Conservation (phyloP, 2,797 vertebrate genomes). For the Glyptemys insculpta region DNA sequence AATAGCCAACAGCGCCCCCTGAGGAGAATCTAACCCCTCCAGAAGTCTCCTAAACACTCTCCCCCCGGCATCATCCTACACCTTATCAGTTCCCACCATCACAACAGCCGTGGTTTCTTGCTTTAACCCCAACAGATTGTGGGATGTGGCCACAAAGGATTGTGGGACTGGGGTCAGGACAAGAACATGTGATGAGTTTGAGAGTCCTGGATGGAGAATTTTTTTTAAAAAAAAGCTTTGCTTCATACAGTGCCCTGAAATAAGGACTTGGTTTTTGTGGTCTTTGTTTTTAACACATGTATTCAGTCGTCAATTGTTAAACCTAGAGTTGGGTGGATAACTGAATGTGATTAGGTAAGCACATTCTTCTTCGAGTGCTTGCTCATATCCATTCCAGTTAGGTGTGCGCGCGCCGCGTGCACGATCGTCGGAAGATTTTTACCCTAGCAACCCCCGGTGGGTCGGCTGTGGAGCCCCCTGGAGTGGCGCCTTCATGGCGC, state of each 20-base stretch:
- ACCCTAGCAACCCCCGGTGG: too few relatives aligned
- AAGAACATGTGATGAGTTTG: not conserved
- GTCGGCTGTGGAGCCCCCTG: too few relatives aligned
- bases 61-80: not conserved
- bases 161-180: not conserved
- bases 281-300: not conserved
- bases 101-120: not conserved
- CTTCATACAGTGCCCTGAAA: not conserved
- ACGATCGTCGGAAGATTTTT: too few relatives aligned
- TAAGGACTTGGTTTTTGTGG: not conserved
- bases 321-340: not conserved
- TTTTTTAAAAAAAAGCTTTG: not conserved
- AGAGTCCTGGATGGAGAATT: not conserved
- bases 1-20: not conserved
- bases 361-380: too few relatives aligned
- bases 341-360: not conserved
- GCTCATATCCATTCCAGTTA: too few relatives aligned
- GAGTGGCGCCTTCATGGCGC: too few relatives aligned
- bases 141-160: not conserved
- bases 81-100: not conserved
- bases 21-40: not conserved
- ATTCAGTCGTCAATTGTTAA: not conserved
- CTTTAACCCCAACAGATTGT: not conserved
- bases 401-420: too few relatives aligned
- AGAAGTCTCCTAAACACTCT: not conserved